These are phyloP conservation scores for Actinia tenebrosa DNA, from an alignment of 64 coral and sea anemone species.

Conservation along the genomic window DNA sequence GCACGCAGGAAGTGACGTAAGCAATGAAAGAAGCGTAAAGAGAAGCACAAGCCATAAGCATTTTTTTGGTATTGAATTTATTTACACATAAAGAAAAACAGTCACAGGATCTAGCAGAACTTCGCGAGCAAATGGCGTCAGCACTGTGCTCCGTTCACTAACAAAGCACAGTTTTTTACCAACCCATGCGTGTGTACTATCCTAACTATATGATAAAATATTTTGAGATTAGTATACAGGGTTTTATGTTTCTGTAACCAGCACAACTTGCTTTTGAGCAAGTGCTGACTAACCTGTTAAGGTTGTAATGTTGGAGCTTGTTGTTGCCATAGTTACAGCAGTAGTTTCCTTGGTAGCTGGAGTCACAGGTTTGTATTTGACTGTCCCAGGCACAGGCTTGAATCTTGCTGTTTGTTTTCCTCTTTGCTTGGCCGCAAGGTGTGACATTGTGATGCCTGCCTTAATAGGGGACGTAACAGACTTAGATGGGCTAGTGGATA, in stretches of 20 bases:
- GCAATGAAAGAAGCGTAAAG: no score
- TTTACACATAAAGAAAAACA: no score
- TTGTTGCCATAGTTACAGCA: conserved; percentile 80
- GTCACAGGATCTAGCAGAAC: no score
- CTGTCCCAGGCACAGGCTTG: conserved; percentile 78
- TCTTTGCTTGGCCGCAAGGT: conserved; percentile 68
- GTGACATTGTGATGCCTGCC: conserved; percentile 55
- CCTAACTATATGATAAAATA: no score
- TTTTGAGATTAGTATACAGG: no score
- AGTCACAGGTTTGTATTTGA: conserved; percentile 90
- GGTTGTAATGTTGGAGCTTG: conserved; percentile 58
- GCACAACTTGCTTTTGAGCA: not conserved
- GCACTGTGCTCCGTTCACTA: no score
- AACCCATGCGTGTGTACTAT: no score
- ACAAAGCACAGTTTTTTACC: no score
- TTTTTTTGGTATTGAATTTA: no score
- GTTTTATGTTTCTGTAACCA: not conserved
- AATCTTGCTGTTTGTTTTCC: conserved; percentile 69
- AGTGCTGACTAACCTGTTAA: conserved; percentile 31
- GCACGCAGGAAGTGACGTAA: no score
- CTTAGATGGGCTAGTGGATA: conserved; percentile 33
- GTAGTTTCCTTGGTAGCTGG: conserved; percentile 55
- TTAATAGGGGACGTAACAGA: conserved; percentile 35
- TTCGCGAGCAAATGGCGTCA: no score
- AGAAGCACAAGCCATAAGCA: no score